phyloP scores from a whole-genome alignment of 2,113 vertebrate genomes.

The Siphamia tubifer region DNA sequence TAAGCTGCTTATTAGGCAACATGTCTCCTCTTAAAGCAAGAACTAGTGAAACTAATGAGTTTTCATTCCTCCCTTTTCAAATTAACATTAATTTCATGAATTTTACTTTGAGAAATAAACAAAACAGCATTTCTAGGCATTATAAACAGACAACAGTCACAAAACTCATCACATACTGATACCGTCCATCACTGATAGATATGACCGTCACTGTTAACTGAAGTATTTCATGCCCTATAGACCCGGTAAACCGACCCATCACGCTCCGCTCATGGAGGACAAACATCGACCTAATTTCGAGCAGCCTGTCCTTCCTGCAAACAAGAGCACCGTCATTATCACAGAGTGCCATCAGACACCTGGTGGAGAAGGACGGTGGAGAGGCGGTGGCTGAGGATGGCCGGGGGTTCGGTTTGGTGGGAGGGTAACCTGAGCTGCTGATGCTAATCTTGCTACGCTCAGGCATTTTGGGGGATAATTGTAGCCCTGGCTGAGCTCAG shows the following conservation, averaged over 20 bases:
- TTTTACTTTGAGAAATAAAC: no score
- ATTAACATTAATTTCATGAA: no score
- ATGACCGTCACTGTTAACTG: slow-evolving; percentile 45
- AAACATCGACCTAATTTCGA: slow-evolving; percentile 68
- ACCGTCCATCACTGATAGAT: background rate
- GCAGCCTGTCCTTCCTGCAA: slow-evolving; percentile 47
- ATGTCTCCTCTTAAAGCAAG: background rate
- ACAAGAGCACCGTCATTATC: slow-evolving; percentile 75
- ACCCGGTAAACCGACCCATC: slow-evolving; percentile 69
- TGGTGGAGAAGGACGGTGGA: slow-evolving; percentile 29
- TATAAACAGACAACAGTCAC: no score
- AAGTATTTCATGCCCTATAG: slow-evolving; percentile 62
- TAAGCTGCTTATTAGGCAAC: background rate
- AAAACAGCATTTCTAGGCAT: no score
- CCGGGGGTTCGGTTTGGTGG: slow-evolving; percentile 45
- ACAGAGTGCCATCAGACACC: slow-evolving; percentile 81
- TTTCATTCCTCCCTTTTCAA: no score
- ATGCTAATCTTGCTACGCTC: slow-evolving; percentile 78
- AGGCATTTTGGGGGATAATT: slow-evolving; percentile 81
- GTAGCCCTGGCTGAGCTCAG: slow-evolving; percentile 74
- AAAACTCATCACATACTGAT: background rate
- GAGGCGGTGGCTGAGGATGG: slow-evolving; percentile 50
- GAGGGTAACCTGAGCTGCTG: slow-evolving; percentile 75
- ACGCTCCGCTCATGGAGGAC: slow-evolving; percentile 46
- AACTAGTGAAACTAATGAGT: background rate